Evolutionary conservation across 2,113 vertebrate genomes (phyloP), one percentile per base, ranked within the genome.

Genomic region (Dasyurus viverrinus): DNA sequence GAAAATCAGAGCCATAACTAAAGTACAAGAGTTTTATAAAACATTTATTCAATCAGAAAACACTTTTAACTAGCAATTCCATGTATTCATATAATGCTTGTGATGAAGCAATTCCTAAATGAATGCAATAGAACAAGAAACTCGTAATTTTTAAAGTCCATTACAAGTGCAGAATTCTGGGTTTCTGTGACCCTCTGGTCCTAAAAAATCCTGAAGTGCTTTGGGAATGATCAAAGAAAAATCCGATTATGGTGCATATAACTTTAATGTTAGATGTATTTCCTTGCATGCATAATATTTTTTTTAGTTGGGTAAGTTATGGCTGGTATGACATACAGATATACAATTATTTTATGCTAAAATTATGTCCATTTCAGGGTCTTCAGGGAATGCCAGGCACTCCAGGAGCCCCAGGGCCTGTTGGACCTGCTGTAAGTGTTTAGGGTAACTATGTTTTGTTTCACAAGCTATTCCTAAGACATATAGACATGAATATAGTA

Each of bases 331-430:
- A 8, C 89, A 54, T 53, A 22, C 89, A 90, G 46, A 14, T 90
- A 16, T 48, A 52, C 10, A 90, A 50, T 84, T 90, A 57, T 94
- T 92, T 97, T 93, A 96, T 68, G 24, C 8, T 89, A 89, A 92
- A 84, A 92, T 50, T 95, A 27, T 94, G 91, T 98, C 95, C 52
- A 24, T 97, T 98, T 76, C 95, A 99, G 99, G 99, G 99, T 53
- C 97, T 98, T 95, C 95, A 99, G 96, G 99, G 99, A 97, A 98
- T 98, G 76, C 99, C 99, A 92, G 99, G 99, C 57, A 97, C 99
- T 92, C 98, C 99, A 24, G 99, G 99, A 60, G 93, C 98, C 27
- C 97, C 98, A 16, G 99, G 99, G 93, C 99, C 98, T 8, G 98
- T 97, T 89, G 99, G 99, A 95, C 96, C 99, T 46, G 97, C 98